phyloP scores from a whole-genome alignment of 2,888 invertebrate species.

The Macrophya alboannulata region DNA sequence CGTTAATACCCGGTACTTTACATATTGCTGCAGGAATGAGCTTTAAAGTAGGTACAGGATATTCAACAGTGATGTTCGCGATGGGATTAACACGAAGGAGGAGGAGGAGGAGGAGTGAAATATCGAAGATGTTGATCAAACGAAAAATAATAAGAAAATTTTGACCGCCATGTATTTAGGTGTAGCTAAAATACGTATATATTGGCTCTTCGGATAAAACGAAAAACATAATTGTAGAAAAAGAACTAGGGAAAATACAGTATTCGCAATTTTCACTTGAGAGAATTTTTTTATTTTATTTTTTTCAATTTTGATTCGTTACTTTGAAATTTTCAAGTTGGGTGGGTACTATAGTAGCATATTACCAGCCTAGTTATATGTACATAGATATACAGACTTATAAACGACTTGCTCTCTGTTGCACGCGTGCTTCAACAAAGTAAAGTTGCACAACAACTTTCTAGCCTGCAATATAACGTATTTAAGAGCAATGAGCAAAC shows the following conservation, averaged over 20 bases:
- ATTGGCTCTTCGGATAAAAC: too few relatives aligned
- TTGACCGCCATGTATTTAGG: too few relatives aligned
- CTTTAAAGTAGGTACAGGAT: neutral
- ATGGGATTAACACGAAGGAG: neutral
- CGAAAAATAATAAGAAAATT: neutral
- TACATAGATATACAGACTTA: neutral
- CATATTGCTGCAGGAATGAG: neutral
- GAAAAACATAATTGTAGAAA: too few relatives aligned
- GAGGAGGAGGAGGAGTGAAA: neutral
- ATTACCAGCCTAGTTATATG: neutral
- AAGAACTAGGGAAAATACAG: too few relatives aligned
- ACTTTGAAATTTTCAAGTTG: too few relatives aligned
- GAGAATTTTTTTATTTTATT: neutral
- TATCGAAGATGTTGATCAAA: neutral
- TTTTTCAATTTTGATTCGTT: neutral
- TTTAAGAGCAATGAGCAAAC: slow-evolving; percentile 36
- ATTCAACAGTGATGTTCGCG: neutral
- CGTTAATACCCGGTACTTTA: slow-evolving; percentile 33
- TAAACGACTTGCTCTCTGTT: neutral
- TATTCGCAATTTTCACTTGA: neutral
- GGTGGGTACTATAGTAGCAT: too few relatives aligned
- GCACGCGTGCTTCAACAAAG: slow-evolving; percentile 37
- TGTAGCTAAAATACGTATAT: too few relatives aligned
- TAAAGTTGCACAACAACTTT: slow-evolving; percentile 48
- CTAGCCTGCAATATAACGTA: slow-evolving; percentile 44